Conservation (phyloP, 1,140 invertebrate species). For the Pectinophora gossypiella region DNA sequence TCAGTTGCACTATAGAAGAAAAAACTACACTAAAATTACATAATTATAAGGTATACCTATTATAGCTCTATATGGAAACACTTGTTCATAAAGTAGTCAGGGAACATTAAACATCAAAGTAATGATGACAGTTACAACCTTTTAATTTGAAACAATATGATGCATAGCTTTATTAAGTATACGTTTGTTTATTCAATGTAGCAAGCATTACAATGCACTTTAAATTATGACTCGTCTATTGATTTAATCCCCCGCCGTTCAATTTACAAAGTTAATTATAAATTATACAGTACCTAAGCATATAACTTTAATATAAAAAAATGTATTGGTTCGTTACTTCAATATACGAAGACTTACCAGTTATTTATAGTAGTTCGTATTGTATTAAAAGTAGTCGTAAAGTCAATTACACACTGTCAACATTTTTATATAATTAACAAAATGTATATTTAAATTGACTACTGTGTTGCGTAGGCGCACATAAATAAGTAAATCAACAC, state of each 20-base stretch:
- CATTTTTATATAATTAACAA: not conserved
- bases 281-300: no score
- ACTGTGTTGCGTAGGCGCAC: slow-evolving; percentile 32
- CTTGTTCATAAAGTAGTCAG: no score
- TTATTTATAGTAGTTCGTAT: no score
- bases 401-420: not conserved
- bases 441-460: slow-evolving; percentile 9
- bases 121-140: not conserved
- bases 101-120: not conserved
- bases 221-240: not conserved
- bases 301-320: no score
- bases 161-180: not conserved
- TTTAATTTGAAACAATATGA: not conserved
- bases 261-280: not conserved
- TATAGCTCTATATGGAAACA: no score
- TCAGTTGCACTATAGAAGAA: no score
- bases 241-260: not conserved
- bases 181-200: not conserved
- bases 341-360: no score
- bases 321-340: no score
- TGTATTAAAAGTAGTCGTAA: not conserved
- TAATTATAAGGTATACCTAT: no score
- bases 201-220: no score
- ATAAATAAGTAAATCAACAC: slow-evolving; percentile 49
- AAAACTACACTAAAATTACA: no score